phyloP scores from a whole-genome alignment of 2,113 vertebrate species.

The Limnothrissa miodon region DNA sequence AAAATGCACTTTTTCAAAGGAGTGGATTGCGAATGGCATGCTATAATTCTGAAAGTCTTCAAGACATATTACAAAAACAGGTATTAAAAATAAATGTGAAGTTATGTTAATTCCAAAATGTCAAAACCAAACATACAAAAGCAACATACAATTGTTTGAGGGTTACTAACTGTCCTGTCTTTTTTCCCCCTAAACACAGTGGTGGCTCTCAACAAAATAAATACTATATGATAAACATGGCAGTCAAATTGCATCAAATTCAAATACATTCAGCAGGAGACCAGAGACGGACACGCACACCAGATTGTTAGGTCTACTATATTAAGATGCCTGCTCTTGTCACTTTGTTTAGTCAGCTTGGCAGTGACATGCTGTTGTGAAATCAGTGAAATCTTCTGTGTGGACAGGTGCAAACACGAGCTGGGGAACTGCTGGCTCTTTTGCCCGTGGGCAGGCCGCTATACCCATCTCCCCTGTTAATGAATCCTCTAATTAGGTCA shows the following conservation, averaged over 20 bases:
- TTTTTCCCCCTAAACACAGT: not conserved
- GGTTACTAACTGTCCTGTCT: not conserved
- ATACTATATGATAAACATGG: not conserved
- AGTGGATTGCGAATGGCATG: not conserved
- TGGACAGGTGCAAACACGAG: not conserved
- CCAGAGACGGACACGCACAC: not conserved
- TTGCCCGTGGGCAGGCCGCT: not conserved
- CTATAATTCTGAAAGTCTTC: not conserved
- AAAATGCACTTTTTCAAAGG: not conserved
- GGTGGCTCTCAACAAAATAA: not conserved
- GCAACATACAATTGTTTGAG: not conserved
- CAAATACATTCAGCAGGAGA: not conserved
- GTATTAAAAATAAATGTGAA: not conserved
- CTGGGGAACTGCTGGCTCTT: not conserved
- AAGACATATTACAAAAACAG: not conserved
- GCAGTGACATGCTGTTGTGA: not conserved
- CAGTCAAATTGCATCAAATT: not conserved
- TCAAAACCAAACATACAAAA: not conserved
- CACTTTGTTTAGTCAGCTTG: not conserved
- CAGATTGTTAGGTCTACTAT: not conserved
- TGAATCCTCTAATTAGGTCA: constrained; percentile 8
- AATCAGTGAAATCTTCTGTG: not conserved
- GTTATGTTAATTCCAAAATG: not conserved
- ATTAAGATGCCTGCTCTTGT: not conserved
- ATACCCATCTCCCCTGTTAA: not conserved